phyloP scores from a whole-genome alignment of 2,113 vertebrate species.

The Phaetusa simplex region DNA sequence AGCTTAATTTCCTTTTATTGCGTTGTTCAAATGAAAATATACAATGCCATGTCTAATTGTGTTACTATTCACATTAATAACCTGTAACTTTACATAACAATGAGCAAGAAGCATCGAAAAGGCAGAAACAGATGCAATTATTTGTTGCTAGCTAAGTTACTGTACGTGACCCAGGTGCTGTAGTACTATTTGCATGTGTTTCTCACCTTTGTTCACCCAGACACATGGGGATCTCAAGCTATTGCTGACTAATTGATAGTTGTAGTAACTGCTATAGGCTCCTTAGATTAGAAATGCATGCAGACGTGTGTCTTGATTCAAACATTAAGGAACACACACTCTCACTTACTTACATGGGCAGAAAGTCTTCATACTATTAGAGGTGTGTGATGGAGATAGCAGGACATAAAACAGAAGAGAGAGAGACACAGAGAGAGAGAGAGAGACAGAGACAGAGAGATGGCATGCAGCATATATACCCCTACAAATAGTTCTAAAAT shows the following conservation, averaged over 20 bases:
- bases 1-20: constrained; percentile 56
- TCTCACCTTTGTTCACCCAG: constrained; percentile 72
- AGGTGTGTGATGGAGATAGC: constrained; percentile 70
- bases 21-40: constrained; percentile 4
- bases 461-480: constrained; percentile 67
- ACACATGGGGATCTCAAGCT: constrained; percentile 61
- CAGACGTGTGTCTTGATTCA: constrained; percentile 67
- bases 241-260: constrained; percentile 79
- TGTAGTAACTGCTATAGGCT: constrained; percentile 71
- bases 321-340: constrained; percentile 66
- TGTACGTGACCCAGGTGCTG: constrained; percentile 68
- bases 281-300: constrained; percentile 71
- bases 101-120: constrained; percentile 8
- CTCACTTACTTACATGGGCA: constrained; percentile 70
- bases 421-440: constrained; percentile 48
- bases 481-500: constrained; percentile 76
- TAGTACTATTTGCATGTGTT: constrained; percentile 65
- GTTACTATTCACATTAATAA: constrained; percentile 40
- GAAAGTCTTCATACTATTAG: constrained; percentile 73
- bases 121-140: constrained; percentile 38
- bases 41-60: constrained; percentile 37
- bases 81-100: constrained; percentile 36
- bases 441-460: constrained; percentile 68
- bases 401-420: constrained; percentile 73
- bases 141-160: constrained; percentile 68